phyloP scores from a whole-genome alignment of 2,888 invertebrate species.

The Phyllotreta cruciferae region DNA sequence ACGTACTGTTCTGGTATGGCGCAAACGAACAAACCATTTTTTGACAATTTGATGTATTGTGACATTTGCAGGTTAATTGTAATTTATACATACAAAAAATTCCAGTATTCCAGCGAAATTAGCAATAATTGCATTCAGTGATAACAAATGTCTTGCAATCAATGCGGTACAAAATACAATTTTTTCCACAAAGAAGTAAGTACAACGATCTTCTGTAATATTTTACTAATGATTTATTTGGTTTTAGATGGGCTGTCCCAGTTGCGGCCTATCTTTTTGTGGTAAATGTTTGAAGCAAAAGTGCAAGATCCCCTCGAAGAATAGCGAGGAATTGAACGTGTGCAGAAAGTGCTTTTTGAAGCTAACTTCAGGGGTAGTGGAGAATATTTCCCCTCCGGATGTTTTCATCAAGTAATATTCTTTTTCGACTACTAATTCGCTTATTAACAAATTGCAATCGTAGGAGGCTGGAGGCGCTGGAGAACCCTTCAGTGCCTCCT shows the following conservation, averaged over 20 bases:
- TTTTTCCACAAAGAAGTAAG: slow-evolving; percentile 76
- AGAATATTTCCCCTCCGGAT: slow-evolving; percentile 61
- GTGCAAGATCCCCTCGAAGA: slow-evolving; percentile 68
- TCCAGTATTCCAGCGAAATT: not conserved
- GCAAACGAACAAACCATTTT: too few species aligned
- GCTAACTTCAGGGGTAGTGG: slow-evolving; percentile 47
- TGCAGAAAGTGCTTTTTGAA: slow-evolving; percentile 66
- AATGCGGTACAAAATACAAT: slow-evolving; percentile 74
- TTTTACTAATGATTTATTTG: slow-evolving; percentile 41
- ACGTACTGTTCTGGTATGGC: too few species aligned
- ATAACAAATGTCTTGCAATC: slow-evolving; percentile 72
- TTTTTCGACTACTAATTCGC: not conserved
- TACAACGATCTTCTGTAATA: not conserved
- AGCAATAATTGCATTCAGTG: not conserved
- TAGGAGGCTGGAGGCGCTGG: slow-evolving; percentile 64
- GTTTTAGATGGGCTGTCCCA: slow-evolving; percentile 79
- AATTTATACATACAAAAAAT: not conserved
- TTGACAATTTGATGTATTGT: too few species aligned
- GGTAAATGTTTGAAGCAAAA: slow-evolving; percentile 80
- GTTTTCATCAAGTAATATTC: slow-evolving; percentile 64
- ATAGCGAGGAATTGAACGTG: slow-evolving; percentile 71
- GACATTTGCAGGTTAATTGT: slow-evolving; percentile 13
- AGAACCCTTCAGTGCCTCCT: slow-evolving; percentile 65
- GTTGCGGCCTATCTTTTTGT: slow-evolving; percentile 85
- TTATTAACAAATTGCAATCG: slow-evolving; percentile 3